These are phyloP conservation scores for Corbicula japonica DNA, from an alignment of 2,888 invertebrate species.

Conservation along the genomic window DNA sequence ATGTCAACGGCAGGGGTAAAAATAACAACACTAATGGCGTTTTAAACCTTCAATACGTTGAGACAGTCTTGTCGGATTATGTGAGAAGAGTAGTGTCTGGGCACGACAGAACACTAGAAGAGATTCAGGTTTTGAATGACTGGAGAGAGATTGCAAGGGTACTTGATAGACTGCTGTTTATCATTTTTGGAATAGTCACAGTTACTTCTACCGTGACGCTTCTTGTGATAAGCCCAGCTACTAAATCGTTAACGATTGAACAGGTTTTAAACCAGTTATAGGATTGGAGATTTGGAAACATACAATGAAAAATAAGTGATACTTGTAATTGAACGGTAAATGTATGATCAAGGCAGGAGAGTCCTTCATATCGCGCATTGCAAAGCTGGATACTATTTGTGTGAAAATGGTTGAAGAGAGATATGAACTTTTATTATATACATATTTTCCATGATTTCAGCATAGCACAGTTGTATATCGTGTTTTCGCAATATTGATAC, in stretches of 20 bases:
- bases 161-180: constrained; percentile 88
- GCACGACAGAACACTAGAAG: constrained; percentile 76
- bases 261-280: no score
- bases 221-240: constrained; percentile 26
- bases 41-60: constrained; percentile 47
- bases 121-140: constrained; percentile 76
- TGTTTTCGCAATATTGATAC: no score
- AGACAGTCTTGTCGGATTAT: constrained; percentile 80
- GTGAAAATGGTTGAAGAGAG: no score
- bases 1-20: constrained; percentile 2
- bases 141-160: constrained; percentile 87
- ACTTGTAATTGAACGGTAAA: no score
- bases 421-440: no score
- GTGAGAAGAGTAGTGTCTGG: constrained; percentile 77
- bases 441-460: no score
- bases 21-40: constrained; percentile 18
- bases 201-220: constrained; percentile 84
- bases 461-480: no score
- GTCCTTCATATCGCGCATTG: no score
- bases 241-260: constrained; percentile 26
- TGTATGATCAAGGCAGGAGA: no score
- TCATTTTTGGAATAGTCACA: constrained; percentile 87
- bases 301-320: no score
- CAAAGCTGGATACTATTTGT: no score
- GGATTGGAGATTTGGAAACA: no score